Percentiles rank a stretch among this genome's conserved stretches.
Evolutionary conservation across 2,888 invertebrate species (phyloP).

Genomic region (Calameuta filiformis): DNA sequence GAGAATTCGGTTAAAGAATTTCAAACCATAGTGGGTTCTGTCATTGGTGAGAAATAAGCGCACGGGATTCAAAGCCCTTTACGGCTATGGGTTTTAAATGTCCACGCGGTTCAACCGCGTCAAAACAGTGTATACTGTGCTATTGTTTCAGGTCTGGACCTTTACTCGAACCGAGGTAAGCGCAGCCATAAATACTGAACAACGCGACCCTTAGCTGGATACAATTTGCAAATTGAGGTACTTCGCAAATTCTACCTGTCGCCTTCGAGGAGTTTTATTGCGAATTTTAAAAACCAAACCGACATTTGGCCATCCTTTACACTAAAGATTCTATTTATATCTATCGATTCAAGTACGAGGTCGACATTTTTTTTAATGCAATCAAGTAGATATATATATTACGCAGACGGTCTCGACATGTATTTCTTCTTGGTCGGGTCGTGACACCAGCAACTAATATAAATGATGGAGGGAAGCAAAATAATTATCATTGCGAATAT

Average conservation of each 20-base stretch:
- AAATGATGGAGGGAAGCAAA: slow-evolving; percentile 38
- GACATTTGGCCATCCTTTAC: too few species aligned
- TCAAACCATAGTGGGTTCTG: too few species aligned
- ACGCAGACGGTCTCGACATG: neutral
- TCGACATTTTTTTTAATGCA: neutral
- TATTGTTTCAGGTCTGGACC: slow-evolving; percentile 52
- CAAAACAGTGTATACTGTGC: slow-evolving; percentile 40
- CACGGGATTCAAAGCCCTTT: slow-evolving; percentile 22
- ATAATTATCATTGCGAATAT: slow-evolving; percentile 46
- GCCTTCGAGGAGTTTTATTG: too few species aligned
- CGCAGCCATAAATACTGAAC: slow-evolving; percentile 44
- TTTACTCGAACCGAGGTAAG: slow-evolving; percentile 31
- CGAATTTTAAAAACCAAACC: too few species aligned
- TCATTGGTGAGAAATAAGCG: slow-evolving; percentile 8
- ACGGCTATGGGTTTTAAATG: neutral
- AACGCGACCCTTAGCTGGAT: slow-evolving; percentile 23
- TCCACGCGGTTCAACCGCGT: slow-evolving; percentile 35
- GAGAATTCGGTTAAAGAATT: too few species aligned
- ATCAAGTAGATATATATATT: neutral
- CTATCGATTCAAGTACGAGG: neutral
- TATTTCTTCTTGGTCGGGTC: neutral
- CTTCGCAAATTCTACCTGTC: slow-evolving; percentile 38
- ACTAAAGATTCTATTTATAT: too few species aligned
- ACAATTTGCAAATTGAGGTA: slow-evolving; percentile 36
- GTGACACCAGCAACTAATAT: slow-evolving; percentile 16